Conservation (phyloP, 2,797 vertebrate genomes). For the Buceros bicornis region DNA sequence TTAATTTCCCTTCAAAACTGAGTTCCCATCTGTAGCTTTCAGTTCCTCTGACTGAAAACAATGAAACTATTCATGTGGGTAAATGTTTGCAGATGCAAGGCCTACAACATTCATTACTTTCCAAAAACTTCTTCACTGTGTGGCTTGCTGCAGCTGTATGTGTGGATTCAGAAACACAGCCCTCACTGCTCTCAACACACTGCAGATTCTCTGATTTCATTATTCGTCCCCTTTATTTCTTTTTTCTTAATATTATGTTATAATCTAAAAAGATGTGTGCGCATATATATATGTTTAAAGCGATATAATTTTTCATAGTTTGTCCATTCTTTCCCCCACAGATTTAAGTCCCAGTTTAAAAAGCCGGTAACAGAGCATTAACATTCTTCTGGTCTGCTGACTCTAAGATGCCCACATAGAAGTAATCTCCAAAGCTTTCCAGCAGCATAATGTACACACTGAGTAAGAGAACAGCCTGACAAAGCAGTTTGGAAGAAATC, state of each 20-base stretch:
- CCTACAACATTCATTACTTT: not conserved
- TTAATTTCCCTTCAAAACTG: not conserved
- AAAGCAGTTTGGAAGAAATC: constrained; percentile 19
- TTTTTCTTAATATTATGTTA: not conserved
- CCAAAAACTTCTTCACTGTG: not conserved
- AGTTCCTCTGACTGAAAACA: not conserved
- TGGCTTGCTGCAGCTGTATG: not conserved
- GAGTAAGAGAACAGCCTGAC: not conserved
- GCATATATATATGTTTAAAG: not conserved
- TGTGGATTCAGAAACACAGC: not conserved
- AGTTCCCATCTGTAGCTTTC: not conserved
- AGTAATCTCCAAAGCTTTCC: not conserved
- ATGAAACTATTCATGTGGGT: not conserved
- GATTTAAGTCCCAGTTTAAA: not conserved
- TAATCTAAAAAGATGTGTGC: not conserved
- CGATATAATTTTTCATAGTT: not conserved
- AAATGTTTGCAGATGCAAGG: not conserved
- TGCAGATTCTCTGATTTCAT: not conserved
- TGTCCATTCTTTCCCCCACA: not conserved
- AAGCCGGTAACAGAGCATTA: constrained; percentile 1
- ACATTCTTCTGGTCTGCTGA: constrained; percentile 27
- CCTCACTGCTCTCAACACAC: not conserved
- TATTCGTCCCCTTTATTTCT: not conserved
- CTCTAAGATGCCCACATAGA: not conserved
- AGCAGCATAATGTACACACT: not conserved